Evolutionary conservation across 2,113 vertebrate genomes (phyloP).

Genomic region (Urocynchramus pylzowi): DNA sequence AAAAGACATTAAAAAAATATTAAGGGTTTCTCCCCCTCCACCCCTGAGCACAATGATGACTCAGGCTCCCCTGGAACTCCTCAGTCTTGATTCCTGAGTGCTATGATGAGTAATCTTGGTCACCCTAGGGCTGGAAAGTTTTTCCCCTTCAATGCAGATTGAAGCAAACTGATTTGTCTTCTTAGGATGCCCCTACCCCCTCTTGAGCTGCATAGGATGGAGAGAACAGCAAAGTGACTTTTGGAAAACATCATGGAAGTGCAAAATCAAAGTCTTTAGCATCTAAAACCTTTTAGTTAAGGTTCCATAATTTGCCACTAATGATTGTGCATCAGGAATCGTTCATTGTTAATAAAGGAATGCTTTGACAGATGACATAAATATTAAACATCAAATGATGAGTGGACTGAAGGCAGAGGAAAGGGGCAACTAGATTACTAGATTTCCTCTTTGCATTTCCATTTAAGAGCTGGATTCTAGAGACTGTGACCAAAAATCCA

Average conservation of each 20-base stretch:
- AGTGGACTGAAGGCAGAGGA: not conserved
- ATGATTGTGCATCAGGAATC: not conserved
- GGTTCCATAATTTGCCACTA: not conserved
- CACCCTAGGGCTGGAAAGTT: not conserved
- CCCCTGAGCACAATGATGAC: not conserved
- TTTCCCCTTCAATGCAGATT: not conserved
- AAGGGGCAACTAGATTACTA: fast-evolving
- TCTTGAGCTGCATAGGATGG: not conserved
- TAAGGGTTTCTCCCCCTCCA: fast-evolving
- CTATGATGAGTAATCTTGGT: not conserved
- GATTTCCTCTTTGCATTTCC: not conserved
- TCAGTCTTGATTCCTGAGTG: not conserved
- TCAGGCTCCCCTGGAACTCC: not conserved
- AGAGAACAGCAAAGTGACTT: not conserved
- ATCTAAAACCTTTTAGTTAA: not conserved
- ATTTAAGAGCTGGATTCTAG: not conserved
- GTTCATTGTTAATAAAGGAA: not conserved
- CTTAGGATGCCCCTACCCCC: not conserved
- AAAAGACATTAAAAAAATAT: not conserved
- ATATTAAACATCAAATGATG: not conserved
- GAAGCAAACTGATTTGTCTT: not conserved
- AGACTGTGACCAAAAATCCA: not conserved
- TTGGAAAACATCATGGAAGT: not conserved
- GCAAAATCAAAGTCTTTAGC: not conserved
- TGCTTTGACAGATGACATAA: not conserved